Evolutionary conservation across 2,113 vertebrate genomes (phyloP).

Genomic region (Hystrix brachyura): DNA sequence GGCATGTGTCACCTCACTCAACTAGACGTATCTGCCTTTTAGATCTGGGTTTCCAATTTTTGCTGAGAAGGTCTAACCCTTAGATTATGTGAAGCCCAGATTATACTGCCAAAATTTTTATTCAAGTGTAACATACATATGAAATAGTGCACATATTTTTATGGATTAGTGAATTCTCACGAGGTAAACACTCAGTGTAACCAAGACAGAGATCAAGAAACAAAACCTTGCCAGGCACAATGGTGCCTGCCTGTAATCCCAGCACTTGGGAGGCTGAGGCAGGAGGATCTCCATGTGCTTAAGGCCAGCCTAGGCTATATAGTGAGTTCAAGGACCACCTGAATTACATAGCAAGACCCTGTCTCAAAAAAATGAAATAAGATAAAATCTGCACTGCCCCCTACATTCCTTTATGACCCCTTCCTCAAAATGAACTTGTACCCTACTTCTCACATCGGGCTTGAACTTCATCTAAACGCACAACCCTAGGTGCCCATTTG

Average conservation of each 20-base stretch:
- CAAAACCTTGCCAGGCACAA: background rate
- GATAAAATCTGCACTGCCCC: background rate
- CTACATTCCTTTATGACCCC: background rate
- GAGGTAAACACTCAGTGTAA: background rate
- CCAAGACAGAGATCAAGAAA: background rate
- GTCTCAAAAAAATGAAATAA: background rate
- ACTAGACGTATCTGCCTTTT: background rate
- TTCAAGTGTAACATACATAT: background rate
- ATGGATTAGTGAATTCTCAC: background rate
- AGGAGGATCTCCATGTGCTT: background rate
- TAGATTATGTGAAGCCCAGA: background rate
- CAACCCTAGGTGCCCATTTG: background rate
- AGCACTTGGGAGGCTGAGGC: background rate
- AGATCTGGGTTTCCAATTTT: slow-evolving; percentile 4
- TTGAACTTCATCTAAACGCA: background rate
- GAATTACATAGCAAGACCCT: background rate
- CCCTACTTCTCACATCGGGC: background rate
- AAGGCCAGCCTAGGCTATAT: background rate
- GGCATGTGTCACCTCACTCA: background rate
- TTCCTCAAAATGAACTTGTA: background rate
- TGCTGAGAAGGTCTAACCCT: slow-evolving; percentile 8
- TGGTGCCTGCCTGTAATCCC: background rate
- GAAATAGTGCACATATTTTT: slow-evolving; percentile 11
- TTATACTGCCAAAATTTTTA: background rate
- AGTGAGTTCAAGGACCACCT: background rate